These are phyloP conservation scores for Tetragonula clypearis DNA, from an alignment of 1,140 invertebrate genomes.

Conservation along the genomic window DNA sequence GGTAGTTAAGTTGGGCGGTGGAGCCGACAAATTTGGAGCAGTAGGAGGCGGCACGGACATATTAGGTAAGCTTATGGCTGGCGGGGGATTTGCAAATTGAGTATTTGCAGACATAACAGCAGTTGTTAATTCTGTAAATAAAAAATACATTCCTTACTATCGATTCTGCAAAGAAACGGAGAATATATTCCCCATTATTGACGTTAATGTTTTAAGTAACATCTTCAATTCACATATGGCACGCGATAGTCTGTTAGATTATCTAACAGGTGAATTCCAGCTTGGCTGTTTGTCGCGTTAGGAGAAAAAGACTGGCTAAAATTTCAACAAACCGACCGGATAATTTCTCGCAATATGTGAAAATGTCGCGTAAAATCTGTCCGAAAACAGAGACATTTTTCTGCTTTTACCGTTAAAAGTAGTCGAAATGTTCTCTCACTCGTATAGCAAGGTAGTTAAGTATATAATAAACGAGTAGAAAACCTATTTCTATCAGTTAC, in stretches of 20 bases:
- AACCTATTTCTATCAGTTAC: background rate
- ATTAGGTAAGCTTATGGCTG: slow-evolving; percentile 78
- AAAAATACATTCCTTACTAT: slow-evolving; percentile 27
- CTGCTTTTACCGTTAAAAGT: background rate
- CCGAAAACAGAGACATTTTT: background rate
- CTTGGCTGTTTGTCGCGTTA: background rate
- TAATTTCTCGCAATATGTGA: slow-evolving; percentile 33
- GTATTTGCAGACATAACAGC: slow-evolving; percentile 73
- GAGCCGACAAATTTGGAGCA: slow-evolving; percentile 78
- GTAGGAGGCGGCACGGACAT: slow-evolving; percentile 80
- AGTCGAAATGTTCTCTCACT: background rate
- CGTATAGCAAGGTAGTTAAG: background rate
- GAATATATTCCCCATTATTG: too few relatives aligned
- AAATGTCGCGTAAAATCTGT: background rate
- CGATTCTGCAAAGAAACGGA: background rate
- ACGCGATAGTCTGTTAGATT: background rate
- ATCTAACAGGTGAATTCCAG: background rate
- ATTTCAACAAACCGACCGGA: background rate
- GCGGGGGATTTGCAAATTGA: slow-evolving; percentile 78
- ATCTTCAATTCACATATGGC: slow-evolving; percentile 10
- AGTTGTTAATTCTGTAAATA: slow-evolving; percentile 47
- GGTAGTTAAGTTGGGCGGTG: slow-evolving; percentile 78
- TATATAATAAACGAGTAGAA: background rate
- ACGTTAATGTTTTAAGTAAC: background rate
- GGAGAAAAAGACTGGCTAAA: background rate